Percentiles rank a stretch among this genome's conserved stretches.
Evolutionary conservation across 1,140 invertebrate genomes (phyloP).

Genomic region (Manduca sexta): DNA sequence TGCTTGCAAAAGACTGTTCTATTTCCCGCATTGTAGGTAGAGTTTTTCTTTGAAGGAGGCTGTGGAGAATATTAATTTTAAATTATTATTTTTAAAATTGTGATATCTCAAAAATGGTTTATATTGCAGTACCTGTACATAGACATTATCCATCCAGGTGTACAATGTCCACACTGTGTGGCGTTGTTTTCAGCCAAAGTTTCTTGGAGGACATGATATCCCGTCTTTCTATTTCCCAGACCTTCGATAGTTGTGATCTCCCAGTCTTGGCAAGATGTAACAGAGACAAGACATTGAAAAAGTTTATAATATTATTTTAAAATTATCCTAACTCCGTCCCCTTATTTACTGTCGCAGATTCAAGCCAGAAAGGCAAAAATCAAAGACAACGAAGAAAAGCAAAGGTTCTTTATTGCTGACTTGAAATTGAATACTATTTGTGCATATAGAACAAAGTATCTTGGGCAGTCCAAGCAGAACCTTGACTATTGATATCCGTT

Average conservation of each 20-base stretch:
- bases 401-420: too few relatives aligned
- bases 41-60: conserved; percentile 47
- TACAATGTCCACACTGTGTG: conserved; percentile 88
- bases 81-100: neutral
- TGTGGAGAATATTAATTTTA: conserved; percentile 1
- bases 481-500: too few relatives aligned
- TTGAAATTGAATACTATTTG: too few relatives aligned
- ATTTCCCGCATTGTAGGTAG: conserved; percentile 76
- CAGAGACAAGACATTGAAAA: conserved; percentile 77
- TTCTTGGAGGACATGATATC: conserved; percentile 83
- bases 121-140: conserved; percentile 76
- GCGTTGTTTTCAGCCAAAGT: conserved; percentile 81
- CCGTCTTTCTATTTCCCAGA: conserved; percentile 78
- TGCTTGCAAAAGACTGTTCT: conserved; percentile 81
- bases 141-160: conserved; percentile 89
- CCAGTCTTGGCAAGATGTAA: conserved; percentile 82
- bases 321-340: too few relatives aligned
- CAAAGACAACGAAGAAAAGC: too few relatives aligned
- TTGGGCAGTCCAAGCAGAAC: too few relatives aligned
- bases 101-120: too few relatives aligned
- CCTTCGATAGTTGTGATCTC: conserved; percentile 85
- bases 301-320: too few relatives aligned
- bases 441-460: too few relatives aligned
- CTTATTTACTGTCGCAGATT: too few relatives aligned
- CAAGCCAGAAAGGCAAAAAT: too few relatives aligned